Evolutionary conservation across 1,140 invertebrate species (phyloP), one percentile per base, ranked within the genome.

Genomic region (Scaptomyza hsui): DNA sequence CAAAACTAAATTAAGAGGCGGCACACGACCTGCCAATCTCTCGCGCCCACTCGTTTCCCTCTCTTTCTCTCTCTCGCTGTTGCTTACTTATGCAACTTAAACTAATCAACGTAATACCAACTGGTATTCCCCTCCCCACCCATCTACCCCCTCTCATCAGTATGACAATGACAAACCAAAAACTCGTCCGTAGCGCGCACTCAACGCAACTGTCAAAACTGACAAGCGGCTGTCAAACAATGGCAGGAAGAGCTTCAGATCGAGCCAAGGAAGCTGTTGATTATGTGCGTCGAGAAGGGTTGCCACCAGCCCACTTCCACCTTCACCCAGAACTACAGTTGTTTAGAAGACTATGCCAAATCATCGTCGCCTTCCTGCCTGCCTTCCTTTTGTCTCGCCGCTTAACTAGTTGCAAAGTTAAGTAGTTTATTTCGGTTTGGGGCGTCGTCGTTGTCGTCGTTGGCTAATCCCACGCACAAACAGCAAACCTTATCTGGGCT

Each of bases 1-100:
- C 81, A 86, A 85, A 86, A 78, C 81, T 78, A 88, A 81, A 85
- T 85, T 85, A 81, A 85, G 86, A 86, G 85, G 82, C 81, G 81
- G 81, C 81, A 85, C 81, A 85, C 81, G 81, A 85, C 81, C 81
- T 85, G 81, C 81, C 81, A 85, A 86, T 81, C 81, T 86, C 32
- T 64, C 68, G 39, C 67, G 41, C 72, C 41, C 47, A 62, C 64
- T 53, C 63, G n/a, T 35, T 24, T 0, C 47, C 16, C 63, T 39
- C 2, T 12, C 29, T 49, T 19, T 4, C 19, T 19, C 19, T 16
- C 29, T 24, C n/a, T 42, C 16, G 21, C 21, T 12, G 10, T 57
- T 29, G 49, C 57, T 74, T 80, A 60, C 59, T 71, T 78, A 81
- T 75, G 74, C 78, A 85, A 88, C 73, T 78, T 85, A 78, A 85